These are phyloP conservation scores for Gerris buenoi DNA, from an alignment of 1,140 invertebrate genomes.

Conservation along the genomic window DNA sequence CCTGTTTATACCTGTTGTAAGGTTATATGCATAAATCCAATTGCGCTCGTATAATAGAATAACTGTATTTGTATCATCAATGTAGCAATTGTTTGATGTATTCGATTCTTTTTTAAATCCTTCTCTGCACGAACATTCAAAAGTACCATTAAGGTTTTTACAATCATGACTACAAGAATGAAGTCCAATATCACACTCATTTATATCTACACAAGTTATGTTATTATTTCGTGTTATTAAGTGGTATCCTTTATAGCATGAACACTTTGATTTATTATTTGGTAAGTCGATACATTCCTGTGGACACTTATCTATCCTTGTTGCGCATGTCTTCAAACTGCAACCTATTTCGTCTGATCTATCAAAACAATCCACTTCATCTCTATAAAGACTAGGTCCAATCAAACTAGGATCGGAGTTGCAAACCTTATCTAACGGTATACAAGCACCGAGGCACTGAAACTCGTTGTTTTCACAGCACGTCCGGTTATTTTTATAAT, in stretches of 20 bases:
- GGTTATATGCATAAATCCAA: no score
- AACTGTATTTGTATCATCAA: no score
- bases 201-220: background rate
- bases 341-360: background rate
- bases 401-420: background rate
- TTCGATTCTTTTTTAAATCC: no score
- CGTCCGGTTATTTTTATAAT: background rate
- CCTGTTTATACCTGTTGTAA: no score
- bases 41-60: no score
- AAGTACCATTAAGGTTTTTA: background rate
- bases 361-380: background rate
- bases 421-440: background rate
- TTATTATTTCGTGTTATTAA: background rate
- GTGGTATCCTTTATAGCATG: background rate
- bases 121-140: background rate
- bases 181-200: background rate
- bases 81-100: no score
- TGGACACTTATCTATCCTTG: background rate
- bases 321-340: background rate
- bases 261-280: background rate
- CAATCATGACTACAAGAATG: background rate
- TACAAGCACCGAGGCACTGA: background rate
- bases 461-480: background rate
- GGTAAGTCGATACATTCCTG: background rate
- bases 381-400: background rate